Evolutionary conservation across 2,113 vertebrate species (phyloP), one percentile per base, ranked within the genome.

Genomic region (Ammodytes marinus): DNA sequence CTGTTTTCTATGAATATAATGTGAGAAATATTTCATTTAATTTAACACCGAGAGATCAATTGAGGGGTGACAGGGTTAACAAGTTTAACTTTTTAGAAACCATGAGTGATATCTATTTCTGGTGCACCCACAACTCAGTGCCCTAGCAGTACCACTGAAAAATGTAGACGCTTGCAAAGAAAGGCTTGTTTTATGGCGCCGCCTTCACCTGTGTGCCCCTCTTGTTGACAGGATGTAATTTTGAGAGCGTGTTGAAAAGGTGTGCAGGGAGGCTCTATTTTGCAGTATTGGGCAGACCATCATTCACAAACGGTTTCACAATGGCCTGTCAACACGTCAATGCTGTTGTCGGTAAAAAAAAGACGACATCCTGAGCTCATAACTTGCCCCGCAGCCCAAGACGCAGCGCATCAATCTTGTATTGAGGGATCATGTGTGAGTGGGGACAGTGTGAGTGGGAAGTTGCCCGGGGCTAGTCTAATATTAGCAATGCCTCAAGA

Each of bases 331-430:
- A 86, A 54, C 82, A 86, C 83, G 74, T 83, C 85, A 76, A 73
- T 6, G 69, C 64, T 59, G 73, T 11, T 69, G 69, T 57, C 69
- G 65, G 71, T 74, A 83, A 82, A 80, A 82, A 83, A 27, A 27
- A 27, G 27, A 27, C 27, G 59, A 87, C 85, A 86, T 84, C 79
- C 79, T 39, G 50, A 77, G 59, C 69, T 78, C 72, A 80, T 74
- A 83, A 83, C 76, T 66, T 73, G 68, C 86, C 85, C 81, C 1
- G 43, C 68, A 88, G 84, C 84, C 45, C n/a, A 8, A 80, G 81
- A 92, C 75, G 68, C 59, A 79, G 68, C 63, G 27, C 83, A 90
- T 92, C 85, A 87, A 87, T 89, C 84, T 83, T 91, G 66, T 67
- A 83, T 69, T 69, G 71, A 69, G 71, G 59, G 69, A 84, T 64